These are phyloP conservation scores for Mus minutoides DNA, from an alignment of 2,797 vertebrate genomes.

Conservation along the genomic window DNA sequence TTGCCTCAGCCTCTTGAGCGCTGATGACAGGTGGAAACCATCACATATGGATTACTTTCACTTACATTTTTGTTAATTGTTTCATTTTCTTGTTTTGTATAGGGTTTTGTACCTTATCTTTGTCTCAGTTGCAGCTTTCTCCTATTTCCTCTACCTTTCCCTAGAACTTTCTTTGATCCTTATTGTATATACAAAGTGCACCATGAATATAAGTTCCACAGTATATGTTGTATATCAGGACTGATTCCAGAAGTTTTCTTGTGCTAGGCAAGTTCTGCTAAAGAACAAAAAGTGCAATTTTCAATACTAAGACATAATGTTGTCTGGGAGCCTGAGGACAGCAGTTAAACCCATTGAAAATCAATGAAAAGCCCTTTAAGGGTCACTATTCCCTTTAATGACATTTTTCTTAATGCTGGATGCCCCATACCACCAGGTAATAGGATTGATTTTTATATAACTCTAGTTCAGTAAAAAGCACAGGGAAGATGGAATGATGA, in stretches of 20 bases:
- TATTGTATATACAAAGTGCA: neutral
- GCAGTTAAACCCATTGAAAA: slow-evolving; percentile 74
- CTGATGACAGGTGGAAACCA: too few relatives aligned
- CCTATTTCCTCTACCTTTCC: neutral
- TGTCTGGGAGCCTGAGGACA: slow-evolving; percentile 64
- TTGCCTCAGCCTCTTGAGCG: too few relatives aligned
- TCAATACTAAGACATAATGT: slow-evolving; percentile 57
- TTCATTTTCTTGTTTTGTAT: neutral
- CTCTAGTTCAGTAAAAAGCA: slow-evolving; percentile 16
- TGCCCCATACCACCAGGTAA: slow-evolving; percentile 58
- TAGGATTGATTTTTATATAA: slow-evolving; percentile 76
- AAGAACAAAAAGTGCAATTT: slow-evolving; percentile 67
- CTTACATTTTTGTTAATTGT: too few relatives aligned
- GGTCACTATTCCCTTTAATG: slow-evolving; percentile 53
- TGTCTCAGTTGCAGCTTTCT: neutral
- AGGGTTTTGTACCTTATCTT: neutral
- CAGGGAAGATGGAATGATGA: neutral
- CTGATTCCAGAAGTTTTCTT: neutral
- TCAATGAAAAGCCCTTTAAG: slow-evolving; percentile 74
- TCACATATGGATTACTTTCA: too few relatives aligned
- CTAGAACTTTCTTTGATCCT: neutral
- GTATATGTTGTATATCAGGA: neutral
- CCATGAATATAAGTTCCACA: neutral
- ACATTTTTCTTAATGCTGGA: slow-evolving; percentile 74
- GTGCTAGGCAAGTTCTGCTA: slow-evolving; percentile 3